Conservation (phyloP, 2,113 vertebrate species). For the Oryzias woworae region DNA sequence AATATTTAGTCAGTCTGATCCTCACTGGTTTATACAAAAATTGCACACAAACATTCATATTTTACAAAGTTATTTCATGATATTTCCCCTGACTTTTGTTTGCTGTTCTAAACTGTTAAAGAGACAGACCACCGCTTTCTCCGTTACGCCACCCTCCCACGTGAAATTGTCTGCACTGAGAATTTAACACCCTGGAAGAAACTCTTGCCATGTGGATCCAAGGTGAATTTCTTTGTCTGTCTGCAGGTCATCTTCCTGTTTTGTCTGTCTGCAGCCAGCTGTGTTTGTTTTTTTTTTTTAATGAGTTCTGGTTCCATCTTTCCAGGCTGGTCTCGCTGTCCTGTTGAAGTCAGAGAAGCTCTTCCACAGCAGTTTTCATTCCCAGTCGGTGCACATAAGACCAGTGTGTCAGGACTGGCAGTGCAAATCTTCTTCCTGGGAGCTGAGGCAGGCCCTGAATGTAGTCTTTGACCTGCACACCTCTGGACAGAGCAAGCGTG, state of each 20-base stretch:
- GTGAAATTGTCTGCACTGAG: constrained; percentile 96
- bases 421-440: constrained; percentile 87
- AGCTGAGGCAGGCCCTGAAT: constrained; percentile 91
- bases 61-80: not conserved
- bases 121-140: constrained; percentile 89
- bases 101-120: constrained; percentile 54
- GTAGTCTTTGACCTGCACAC: constrained; percentile 92
- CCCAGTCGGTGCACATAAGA: constrained; percentile 92
- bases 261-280: not conserved
- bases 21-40: too few species aligned
- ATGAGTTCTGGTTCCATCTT: not conserved
- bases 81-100: not conserved
- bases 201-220: constrained; percentile 93
- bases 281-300: not conserved
- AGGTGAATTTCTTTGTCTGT: constrained; percentile 71
- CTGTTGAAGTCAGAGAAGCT: constrained; percentile 93
- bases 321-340: constrained; percentile 90
- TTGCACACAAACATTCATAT: too few species aligned
- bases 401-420: constrained; percentile 86
- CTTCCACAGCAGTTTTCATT: constrained; percentile 97
- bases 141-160: constrained; percentile 90
- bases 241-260: not conserved
- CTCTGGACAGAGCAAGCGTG: constrained; percentile 87
- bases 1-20: too few species aligned
- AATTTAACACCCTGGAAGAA: constrained; percentile 99